A percentile compares a stretch with the other conserved stretches of the same genome.
Conservation (phyloP, 2,888 invertebrate species). For the Tridacna crocea region DNA sequence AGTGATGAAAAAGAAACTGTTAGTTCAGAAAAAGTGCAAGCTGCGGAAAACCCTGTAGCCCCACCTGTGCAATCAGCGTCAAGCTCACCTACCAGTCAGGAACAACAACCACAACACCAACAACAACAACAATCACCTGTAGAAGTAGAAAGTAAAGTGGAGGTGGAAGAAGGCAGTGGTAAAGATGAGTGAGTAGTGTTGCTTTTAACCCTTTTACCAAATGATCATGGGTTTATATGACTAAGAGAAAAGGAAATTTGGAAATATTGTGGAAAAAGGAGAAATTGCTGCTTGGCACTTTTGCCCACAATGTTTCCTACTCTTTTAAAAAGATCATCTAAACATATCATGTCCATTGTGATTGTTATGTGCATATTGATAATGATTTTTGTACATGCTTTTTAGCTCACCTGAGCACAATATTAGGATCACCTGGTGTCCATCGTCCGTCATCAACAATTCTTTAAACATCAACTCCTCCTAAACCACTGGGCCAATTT, state of each 20-base stretch:
- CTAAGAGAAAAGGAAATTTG: neutral
- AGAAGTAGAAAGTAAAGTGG: conserved; percentile 7
- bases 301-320: no score
- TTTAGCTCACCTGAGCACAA: no score
- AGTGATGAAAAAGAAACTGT: conserved; percentile 42
- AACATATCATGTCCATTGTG: no score
- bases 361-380: no score
- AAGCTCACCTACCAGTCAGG: conserved; percentile 19
- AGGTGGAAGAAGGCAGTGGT: neutral
- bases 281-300: no score
- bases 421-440: no score
- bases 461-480: no score
- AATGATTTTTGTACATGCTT: no score
- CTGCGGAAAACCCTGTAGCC: conserved; percentile 42
- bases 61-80: conserved; percentile 27
- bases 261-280: neutral
- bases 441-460: no score
- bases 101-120: conserved; percentile 1
- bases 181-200: conserved; percentile 1
- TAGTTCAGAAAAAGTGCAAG: conserved; percentile 33
- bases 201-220: no score
- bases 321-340: no score
- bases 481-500: no score
- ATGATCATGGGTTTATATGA: neutral
- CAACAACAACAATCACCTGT: conserved; percentile 10